phyloP scores from a whole-genome alignment of 2,888 invertebrate species.

The Scaptomyza polygonia region DNA sequence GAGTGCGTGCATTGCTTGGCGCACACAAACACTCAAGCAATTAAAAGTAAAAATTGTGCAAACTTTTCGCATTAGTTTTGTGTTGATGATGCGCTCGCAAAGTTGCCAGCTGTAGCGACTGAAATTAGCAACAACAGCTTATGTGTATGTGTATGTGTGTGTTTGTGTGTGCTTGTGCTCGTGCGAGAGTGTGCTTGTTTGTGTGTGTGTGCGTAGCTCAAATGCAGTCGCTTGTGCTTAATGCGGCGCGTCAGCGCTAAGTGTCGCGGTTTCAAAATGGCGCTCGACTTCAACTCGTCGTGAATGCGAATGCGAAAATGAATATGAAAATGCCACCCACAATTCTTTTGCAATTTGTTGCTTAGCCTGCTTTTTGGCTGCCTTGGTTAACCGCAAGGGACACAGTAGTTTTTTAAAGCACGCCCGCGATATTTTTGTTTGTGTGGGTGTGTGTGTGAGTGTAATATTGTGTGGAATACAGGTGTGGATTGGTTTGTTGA shows the following conservation, averaged over 20 bases:
- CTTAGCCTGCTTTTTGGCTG: constrained; percentile 10
- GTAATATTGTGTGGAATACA: neutral
- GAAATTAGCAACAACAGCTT: constrained; percentile 72
- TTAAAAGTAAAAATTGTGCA: constrained; percentile 75
- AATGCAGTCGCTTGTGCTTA: constrained; percentile 67
- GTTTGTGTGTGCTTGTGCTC: neutral
- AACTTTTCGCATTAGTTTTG: constrained; percentile 77
- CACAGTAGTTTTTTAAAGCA: constrained; percentile 27
- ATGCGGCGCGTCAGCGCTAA: constrained; percentile 75
- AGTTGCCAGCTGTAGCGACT: constrained; percentile 55
- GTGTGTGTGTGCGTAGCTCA: constrained; percentile 15
- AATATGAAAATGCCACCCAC: neutral
- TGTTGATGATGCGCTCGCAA: constrained; percentile 71
- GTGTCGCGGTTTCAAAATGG: constrained; percentile 73
- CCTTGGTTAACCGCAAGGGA: constrained; percentile 32
- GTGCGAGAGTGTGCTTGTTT: neutral
- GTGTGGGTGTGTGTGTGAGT: neutral
- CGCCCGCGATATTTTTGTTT: neutral
- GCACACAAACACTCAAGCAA: constrained; percentile 76
- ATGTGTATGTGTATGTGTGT: constrained; percentile 17
- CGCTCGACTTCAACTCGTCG: constrained; percentile 36
- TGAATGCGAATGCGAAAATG: constrained; percentile 3
- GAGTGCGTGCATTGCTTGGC: constrained; percentile 26
- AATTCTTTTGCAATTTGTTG: constrained; percentile 17
- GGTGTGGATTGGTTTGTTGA: neutral